Conservation (phyloP, 2,113 vertebrate genomes). For the Halcyon malimbica region DNA sequence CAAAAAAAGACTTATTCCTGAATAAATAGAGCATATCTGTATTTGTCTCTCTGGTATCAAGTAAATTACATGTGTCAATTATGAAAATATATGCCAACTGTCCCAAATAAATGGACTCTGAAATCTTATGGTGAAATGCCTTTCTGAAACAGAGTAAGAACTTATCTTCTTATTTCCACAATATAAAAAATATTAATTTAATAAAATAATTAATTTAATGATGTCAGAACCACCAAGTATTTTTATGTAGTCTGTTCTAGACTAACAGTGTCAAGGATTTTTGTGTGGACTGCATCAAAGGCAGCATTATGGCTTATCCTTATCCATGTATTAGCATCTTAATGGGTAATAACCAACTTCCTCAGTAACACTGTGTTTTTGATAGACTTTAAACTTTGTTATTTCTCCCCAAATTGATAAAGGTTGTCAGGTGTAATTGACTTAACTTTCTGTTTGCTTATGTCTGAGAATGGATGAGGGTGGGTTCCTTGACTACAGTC, state of each 20-base stretch:
- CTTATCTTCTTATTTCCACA: background rate
- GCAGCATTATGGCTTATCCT: background rate
- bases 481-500: background rate
- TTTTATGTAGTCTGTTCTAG: background rate
- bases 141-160: background rate
- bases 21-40: conserved; percentile 4
- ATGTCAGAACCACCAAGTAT: background rate
- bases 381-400: background rate
- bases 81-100: background rate
- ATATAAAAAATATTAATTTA: too few relatives aligned
- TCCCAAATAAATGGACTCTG: background rate
- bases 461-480: background rate
- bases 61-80: background rate
- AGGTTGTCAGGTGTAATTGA: background rate
- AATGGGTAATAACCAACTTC: background rate
- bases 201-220: too few relatives aligned
- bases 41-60: background rate
- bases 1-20: background rate
- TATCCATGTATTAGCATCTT: background rate
- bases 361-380: background rate
- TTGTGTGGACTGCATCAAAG: background rate
- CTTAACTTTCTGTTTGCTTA: background rate
- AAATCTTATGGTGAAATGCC: background rate
- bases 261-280: background rate
- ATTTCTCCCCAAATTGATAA: background rate